A percentile compares a stretch with the other conserved stretches of the same genome.
These are phyloP conservation scores for Macroramphosus scolopax DNA, from an alignment of 2,797 vertebrate species.

Conservation along the genomic window DNA sequence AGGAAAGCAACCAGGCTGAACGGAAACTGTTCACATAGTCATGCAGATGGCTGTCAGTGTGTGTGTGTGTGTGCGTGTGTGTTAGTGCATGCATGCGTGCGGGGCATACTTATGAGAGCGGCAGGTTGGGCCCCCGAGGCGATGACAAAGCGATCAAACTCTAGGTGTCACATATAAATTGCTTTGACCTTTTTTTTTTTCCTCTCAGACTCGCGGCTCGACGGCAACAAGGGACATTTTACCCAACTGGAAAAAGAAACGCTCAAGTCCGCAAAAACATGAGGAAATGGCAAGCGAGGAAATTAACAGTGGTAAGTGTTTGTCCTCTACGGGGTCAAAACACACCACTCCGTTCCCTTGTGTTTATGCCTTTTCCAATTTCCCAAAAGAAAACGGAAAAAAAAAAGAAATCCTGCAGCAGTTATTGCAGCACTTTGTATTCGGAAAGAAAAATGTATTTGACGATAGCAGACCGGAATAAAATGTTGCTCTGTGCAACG, in stretches of 20 bases:
- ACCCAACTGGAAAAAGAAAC: conserved; percentile 80
- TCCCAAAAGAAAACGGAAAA: conserved; percentile 47
- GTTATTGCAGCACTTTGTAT: conserved; percentile 46
- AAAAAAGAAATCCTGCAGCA: conserved; percentile 46
- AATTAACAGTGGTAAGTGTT: conserved; percentile 75
- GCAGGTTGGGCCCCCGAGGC: conserved; percentile 75
- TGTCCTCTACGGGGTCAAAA: conserved; percentile 72
- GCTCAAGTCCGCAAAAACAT: conserved; percentile 77
- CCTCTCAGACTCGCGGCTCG: conserved; percentile 72
- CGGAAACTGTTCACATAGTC: conserved; percentile 34
- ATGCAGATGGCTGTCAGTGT: conserved; percentile 46
- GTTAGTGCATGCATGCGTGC: background rate
- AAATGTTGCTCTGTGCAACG: too few relatives aligned
- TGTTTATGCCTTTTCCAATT: conserved; percentile 63
- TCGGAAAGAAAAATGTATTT: conserved; percentile 36
- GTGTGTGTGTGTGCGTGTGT: conserved; percentile 6
- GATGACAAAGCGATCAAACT: conserved; percentile 84
- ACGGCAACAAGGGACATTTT: conserved; percentile 79
- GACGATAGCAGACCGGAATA: too few relatives aligned
- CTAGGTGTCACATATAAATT: conserved; percentile 85
- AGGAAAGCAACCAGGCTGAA: conserved; percentile 40
- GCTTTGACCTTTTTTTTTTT: conserved; percentile 84
- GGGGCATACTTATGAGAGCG: conserved; percentile 45
- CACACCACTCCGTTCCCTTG: conserved; percentile 52
- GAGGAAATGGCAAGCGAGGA: conserved; percentile 65